Percentiles rank a stretch among this genome's conserved stretches.
Conservation (phyloP, 1,140 invertebrate species). For the Procambarus clarkii region DNA sequence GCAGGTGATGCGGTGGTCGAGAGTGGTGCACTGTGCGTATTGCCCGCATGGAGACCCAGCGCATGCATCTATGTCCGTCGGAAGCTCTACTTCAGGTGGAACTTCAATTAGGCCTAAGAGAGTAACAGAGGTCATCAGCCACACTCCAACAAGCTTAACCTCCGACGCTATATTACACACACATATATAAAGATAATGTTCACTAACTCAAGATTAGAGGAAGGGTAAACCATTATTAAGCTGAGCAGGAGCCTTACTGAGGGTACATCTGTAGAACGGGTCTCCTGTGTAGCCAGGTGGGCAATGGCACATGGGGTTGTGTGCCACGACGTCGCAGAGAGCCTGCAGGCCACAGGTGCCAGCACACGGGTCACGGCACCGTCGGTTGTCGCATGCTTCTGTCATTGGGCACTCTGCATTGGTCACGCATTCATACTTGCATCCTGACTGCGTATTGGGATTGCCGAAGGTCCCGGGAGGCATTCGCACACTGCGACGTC, state of each 20-base stretch:
- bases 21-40: conserved; percentile 76
- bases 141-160: not conserved
- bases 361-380: conserved; percentile 87
- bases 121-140: not conserved
- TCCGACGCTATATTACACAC: too few species aligned
- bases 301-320: conserved; percentile 76
- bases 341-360: conserved; percentile 86
- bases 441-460: conserved; percentile 80
- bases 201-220: not conserved
- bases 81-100: conserved; percentile 6
- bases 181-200: not conserved
- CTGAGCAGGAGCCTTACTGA: conserved; percentile 26
- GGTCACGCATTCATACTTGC: conserved; percentile 78
- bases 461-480: conserved; percentile 80
- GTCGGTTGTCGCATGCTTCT: conserved; percentile 81
- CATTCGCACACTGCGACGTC: conserved; percentile 82
- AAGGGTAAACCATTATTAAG: not conserved
- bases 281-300: conserved; percentile 85
- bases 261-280: conserved; percentile 78
- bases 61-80: conserved; percentile 52
- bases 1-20: conserved; percentile 79
- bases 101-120: not conserved
- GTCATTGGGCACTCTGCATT: conserved; percentile 83
- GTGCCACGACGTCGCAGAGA: conserved; percentile 85
- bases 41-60: conserved; percentile 75